Percentiles rank a stretch among this genome's conserved stretches.
phyloP scores from a whole-genome alignment of 37 sponge, comb jelly and placozoan genomes.

The Ephydatia muelleri region DNA sequence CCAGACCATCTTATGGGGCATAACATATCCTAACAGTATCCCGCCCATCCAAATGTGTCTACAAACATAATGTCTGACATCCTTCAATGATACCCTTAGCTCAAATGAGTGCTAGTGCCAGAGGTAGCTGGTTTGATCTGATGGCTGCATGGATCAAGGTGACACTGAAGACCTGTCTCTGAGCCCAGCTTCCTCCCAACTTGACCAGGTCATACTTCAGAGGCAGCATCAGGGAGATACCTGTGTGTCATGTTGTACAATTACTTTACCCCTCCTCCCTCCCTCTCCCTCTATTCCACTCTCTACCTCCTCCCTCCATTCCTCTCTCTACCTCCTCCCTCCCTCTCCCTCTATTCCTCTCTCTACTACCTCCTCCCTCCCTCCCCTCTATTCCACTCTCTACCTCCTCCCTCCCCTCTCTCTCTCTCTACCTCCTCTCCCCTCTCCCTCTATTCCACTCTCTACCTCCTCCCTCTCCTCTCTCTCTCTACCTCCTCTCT shows the following conservation, averaged over 20 bases:
- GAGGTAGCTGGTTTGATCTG: conserved; percentile 41
- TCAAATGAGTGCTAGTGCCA: conserved; percentile 61
- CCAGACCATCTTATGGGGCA: too few relatives aligned
- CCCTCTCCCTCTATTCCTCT: conserved; percentile 50
- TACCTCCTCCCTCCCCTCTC: too few relatives aligned
- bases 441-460: conserved; percentile 42
- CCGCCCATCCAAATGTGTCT: not conserved
- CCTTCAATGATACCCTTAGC: conserved; percentile 50
- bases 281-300: not conserved
- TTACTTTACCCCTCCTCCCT: too few relatives aligned
- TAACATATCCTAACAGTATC: too few relatives aligned
- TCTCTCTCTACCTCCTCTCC: conserved; percentile 65
- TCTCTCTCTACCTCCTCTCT: not conserved
- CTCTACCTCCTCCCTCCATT: too few relatives aligned
- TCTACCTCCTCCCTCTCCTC: too few relatives aligned
- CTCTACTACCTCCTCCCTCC: conserved; percentile 47
- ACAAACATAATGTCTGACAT: not conserved
- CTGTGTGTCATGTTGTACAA: too few relatives aligned
- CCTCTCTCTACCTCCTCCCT: too few relatives aligned
- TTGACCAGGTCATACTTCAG: conserved; percentile 47
- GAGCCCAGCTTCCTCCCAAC: conserved; percentile 87
- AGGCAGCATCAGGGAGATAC: conserved; percentile 74
- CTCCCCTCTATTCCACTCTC: too few relatives aligned
- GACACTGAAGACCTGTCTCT: conserved; percentile 76
- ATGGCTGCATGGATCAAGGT: conserved; percentile 83